These are phyloP conservation scores for Elysia crispata DNA, from an alignment of 2,888 invertebrate species.

Conservation along the genomic window DNA sequence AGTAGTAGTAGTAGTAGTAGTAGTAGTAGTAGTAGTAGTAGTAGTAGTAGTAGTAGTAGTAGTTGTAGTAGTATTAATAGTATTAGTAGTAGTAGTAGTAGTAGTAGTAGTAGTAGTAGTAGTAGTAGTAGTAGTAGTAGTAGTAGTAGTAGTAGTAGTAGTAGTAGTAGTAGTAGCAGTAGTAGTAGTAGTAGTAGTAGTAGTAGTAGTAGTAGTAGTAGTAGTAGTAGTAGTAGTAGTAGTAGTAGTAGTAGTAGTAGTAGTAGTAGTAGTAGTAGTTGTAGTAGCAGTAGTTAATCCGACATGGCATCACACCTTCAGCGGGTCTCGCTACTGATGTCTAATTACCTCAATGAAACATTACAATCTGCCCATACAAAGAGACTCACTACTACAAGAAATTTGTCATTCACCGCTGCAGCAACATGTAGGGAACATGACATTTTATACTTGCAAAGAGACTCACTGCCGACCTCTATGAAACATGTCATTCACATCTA, in stretches of 20 bases:
- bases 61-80: too few relatives aligned
- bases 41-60: background rate
- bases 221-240: conserved; percentile 27
- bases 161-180: conserved; percentile 25
- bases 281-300: too few relatives aligned
- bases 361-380: too few relatives aligned
- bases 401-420: too few relatives aligned
- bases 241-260: conserved; percentile 29
- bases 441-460: too few relatives aligned
- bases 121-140: conserved; percentile 26
- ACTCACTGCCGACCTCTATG: too few relatives aligned
- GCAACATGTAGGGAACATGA: too few relatives aligned
- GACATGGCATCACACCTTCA: conserved; percentile 9
- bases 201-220: conserved; percentile 32
- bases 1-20: conserved; percentile 2
- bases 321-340: background rate
- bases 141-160: conserved; percentile 31
- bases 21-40: background rate
- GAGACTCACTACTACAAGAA: too few relatives aligned
- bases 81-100: too few relatives aligned
- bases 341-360: too few relatives aligned
- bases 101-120: conserved; percentile 25
- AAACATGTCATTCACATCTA: too few relatives aligned
- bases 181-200: conserved; percentile 25
- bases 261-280: conserved; percentile 32